phyloP scores from a whole-genome alignment of 2,113 vertebrate genomes.

The Motacilla tschutschensis region DNA sequence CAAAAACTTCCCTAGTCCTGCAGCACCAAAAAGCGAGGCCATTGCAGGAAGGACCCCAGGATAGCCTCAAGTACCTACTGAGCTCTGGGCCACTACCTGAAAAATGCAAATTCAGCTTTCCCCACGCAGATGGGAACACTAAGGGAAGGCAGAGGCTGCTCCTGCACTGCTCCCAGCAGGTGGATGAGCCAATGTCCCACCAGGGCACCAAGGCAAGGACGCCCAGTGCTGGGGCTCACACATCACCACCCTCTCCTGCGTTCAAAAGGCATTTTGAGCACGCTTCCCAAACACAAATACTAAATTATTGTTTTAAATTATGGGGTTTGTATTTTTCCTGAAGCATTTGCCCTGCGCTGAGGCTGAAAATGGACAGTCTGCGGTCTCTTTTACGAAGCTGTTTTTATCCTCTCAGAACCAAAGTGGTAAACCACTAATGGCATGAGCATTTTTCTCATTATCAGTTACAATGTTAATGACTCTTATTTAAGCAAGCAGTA shows the following conservation, averaged over 20 bases:
- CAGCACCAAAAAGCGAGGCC: fast-evolving
- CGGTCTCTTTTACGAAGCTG: slow-evolving; percentile 47
- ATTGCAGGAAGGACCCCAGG: background rate
- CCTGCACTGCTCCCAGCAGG: background rate
- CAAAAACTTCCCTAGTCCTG: background rate
- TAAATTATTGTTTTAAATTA: slow-evolving; percentile 36
- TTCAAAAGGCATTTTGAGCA: background rate
- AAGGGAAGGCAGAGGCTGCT: background rate
- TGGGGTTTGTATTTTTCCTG: slow-evolving; percentile 15
- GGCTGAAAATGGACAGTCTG: slow-evolving; percentile 43
- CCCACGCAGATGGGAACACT: background rate
- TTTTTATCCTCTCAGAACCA: slow-evolving; percentile 39
- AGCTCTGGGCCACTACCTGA: fast-evolving
- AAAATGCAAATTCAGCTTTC: background rate
- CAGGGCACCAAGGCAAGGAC: fast-evolving
- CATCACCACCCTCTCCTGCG: fast-evolving
- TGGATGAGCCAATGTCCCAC: background rate
- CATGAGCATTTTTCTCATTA: slow-evolving; percentile 57
- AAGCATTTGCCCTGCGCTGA: background rate
- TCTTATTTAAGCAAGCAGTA: slow-evolving; percentile 34
- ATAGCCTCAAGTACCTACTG: fast-evolving
- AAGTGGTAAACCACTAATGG: slow-evolving; percentile 61
- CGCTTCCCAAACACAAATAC: background rate
- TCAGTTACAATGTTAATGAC: slow-evolving; percentile 53
- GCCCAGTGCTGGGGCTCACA: fast-evolving